A percentile compares a stretch with the other conserved stretches of the same genome.
Conservation (phyloP, 2,888 invertebrate genomes). For the Lasioglossum vierecki region DNA sequence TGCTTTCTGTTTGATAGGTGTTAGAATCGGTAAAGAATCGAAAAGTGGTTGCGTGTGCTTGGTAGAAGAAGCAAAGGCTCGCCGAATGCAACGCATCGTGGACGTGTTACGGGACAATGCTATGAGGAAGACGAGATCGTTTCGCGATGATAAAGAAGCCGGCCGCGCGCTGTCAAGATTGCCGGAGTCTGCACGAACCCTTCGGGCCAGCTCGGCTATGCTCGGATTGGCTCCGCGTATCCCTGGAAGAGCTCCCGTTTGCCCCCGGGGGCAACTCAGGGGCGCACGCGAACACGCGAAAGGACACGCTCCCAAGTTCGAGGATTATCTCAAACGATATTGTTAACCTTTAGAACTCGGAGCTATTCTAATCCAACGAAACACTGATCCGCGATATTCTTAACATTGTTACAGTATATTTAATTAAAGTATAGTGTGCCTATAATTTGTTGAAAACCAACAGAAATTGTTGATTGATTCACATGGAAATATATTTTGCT, state of each 20-base stretch:
- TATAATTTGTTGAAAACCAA: too few species aligned
- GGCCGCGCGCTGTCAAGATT: constrained; percentile 16
- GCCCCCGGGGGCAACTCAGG: not conserved
- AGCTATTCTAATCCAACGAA: too few species aligned
- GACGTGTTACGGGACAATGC: constrained; percentile 71
- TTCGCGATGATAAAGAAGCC: constrained; percentile 60
- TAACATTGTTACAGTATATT: too few species aligned
- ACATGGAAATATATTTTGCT: too few species aligned
- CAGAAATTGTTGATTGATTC: too few species aligned
- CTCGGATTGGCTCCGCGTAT: not conserved
- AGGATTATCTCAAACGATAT: not conserved
- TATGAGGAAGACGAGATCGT: constrained; percentile 71
- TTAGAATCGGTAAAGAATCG: not conserved
- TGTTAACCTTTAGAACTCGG: not conserved
- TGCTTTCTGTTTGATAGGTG: not conserved
- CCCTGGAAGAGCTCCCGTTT: constrained; percentile 5
- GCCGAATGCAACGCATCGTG: constrained; percentile 62
- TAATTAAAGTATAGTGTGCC: too few species aligned
- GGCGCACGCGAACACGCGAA: not conserved
- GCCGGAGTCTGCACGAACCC: constrained; percentile 39
- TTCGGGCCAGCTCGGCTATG: not conserved
- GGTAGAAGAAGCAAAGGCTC: constrained; percentile 35
- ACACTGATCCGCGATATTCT: not conserved
- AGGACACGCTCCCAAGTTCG: too few species aligned
- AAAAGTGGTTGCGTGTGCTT: constrained; percentile 11